These are phyloP conservation scores for Zootermopsis nevadensis DNA, from an alignment of 2,888 invertebrate species.

Conservation along the genomic window DNA sequence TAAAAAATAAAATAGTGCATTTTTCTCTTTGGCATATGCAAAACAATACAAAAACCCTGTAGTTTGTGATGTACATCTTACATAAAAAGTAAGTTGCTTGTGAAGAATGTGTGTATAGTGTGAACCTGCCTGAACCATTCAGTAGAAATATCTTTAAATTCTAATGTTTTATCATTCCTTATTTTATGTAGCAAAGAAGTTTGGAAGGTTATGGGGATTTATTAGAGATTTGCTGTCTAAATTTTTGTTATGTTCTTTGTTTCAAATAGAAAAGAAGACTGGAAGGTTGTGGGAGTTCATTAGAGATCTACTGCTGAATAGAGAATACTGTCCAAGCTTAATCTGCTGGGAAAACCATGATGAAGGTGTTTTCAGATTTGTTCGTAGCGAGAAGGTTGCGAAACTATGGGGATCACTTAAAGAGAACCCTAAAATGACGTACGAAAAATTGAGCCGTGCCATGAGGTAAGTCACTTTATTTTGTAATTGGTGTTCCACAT, in stretches of 20 bases:
- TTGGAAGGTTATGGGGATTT: too few relatives aligned
- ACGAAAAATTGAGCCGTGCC: conserved; percentile 91
- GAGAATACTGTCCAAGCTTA: conserved; percentile 80
- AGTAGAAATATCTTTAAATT: too few relatives aligned
- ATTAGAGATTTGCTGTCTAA: too few relatives aligned
- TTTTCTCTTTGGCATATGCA: too few relatives aligned
- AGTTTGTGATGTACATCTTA: too few relatives aligned
- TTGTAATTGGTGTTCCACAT: neutral
- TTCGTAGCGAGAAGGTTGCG: conserved; percentile 87
- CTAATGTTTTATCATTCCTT: too few relatives aligned
- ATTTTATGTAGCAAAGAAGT: too few relatives aligned
- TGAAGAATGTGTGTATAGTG: too few relatives aligned
- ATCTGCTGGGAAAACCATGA: conserved; percentile 90
- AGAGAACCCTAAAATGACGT: conserved; percentile 90
- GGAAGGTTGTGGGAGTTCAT: conserved; percentile 85
- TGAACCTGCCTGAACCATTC: too few relatives aligned
- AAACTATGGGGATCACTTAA: conserved; percentile 88
- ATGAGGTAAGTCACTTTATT: conserved; percentile 72
- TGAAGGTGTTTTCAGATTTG: conserved; percentile 87
- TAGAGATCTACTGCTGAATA: conserved; percentile 80
- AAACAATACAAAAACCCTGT: too few relatives aligned
- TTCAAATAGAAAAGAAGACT: conserved; percentile 60
- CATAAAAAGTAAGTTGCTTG: too few relatives aligned
- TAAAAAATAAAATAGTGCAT: too few relatives aligned
- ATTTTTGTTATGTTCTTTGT: neutral